Percentiles rank a stretch among this genome's conserved stretches.
phyloP scores from a whole-genome alignment of 2,888 invertebrate species.

The Hypomecis atomaria region DNA sequence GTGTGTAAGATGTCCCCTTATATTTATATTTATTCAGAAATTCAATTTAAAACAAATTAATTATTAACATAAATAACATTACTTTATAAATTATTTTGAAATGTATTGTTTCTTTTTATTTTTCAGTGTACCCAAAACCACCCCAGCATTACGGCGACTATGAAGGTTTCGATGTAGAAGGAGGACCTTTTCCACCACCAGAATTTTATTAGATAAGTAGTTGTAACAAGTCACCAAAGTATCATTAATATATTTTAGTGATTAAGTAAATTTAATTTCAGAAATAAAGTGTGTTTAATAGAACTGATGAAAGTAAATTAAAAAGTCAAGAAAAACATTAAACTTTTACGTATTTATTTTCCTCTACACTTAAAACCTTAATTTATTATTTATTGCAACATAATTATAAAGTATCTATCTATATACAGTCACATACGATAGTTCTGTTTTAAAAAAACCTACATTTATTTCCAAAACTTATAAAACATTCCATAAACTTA shows the following conservation, averaged over 20 bases:
- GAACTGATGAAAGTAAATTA: too few relatives aligned
- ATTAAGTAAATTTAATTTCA: conserved; percentile 6
- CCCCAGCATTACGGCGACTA: conserved; percentile 66
- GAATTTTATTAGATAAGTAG: conserved; percentile 26
- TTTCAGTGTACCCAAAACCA: conserved; percentile 70
- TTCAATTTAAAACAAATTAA: neutral
- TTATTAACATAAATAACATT: neutral
- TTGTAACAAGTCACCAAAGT: conserved; percentile 22
- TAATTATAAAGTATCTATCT: too few relatives aligned
- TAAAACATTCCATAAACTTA: too few relatives aligned
- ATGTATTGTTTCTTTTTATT: conserved; percentile 31
- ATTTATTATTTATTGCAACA: too few relatives aligned
- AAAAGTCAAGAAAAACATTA: too few relatives aligned
- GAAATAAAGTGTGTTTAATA: neutral
- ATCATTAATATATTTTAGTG: conserved; percentile 19
- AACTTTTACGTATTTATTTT: too few relatives aligned
- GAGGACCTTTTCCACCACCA: conserved; percentile 54
- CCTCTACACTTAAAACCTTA: too few relatives aligned
- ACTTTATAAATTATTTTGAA: neutral
- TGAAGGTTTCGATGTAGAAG: conserved; percentile 66
- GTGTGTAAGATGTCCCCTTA: too few relatives aligned
- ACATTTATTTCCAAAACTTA: too few relatives aligned
- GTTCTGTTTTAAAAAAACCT: too few relatives aligned
- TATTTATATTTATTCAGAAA: too few relatives aligned
- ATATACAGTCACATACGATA: too few relatives aligned